Evolutionary conservation across 2,113 vertebrate genomes (phyloP).

Genomic region (Ariopsis seemanni): DNA sequence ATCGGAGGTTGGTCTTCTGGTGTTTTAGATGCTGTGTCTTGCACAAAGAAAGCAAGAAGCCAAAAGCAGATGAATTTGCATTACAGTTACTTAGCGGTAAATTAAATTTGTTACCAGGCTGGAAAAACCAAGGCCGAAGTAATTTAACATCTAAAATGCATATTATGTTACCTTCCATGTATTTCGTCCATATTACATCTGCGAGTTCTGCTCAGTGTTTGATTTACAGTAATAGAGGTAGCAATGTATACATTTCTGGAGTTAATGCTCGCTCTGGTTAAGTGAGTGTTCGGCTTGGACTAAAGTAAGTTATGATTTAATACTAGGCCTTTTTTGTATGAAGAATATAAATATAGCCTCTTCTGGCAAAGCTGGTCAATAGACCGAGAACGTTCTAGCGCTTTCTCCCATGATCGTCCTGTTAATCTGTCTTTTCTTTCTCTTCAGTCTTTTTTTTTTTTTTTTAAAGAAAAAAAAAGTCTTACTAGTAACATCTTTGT

Average conservation of each 20-base stretch:
- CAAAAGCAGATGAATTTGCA: not conserved
- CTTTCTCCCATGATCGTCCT: slow-evolving; percentile 14
- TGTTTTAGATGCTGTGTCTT: not conserved
- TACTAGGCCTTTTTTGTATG: not conserved
- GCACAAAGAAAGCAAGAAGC: not conserved
- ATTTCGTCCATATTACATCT: not conserved
- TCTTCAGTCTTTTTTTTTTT: slow-evolving; percentile 22
- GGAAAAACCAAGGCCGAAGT: not conserved
- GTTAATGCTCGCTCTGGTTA: not conserved
- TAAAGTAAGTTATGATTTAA: not conserved
- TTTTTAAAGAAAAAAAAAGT: not conserved
- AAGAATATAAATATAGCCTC: not conserved
- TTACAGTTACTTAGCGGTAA: not conserved
- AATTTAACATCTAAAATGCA: not conserved
- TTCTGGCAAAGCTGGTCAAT: not conserved
- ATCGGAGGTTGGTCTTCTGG: not conserved
- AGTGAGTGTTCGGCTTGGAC: not conserved
- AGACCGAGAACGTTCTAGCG: not conserved
- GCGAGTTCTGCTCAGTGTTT: not conserved
- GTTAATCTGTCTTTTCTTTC: slow-evolving; percentile 34
- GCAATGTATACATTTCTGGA: not conserved
- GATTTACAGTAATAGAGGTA: not conserved
- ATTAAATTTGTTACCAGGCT: not conserved
- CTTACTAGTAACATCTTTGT: slow-evolving; percentile 41
- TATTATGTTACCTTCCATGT: not conserved